Evolutionary conservation across 2,797 vertebrate species (phyloP), one percentile per base, ranked within the genome.

Genomic region (Acanthiza pusilla): DNA sequence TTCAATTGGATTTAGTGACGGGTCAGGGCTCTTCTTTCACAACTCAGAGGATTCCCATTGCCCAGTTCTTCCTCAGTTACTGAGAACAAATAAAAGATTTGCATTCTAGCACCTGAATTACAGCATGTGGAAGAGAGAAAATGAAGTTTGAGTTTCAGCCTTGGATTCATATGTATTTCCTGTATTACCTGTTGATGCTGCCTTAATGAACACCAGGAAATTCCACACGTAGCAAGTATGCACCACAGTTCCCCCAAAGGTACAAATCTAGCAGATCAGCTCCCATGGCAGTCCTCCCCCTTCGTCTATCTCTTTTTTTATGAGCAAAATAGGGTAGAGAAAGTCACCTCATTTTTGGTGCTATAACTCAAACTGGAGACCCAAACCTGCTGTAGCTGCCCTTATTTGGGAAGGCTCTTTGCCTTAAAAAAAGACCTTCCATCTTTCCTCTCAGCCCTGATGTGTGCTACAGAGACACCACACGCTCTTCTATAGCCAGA

Each of bases 21-120:
- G 65, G 72, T 88, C 82, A 91, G 57, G 72, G 75, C 68, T 67
- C 73, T 63, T 85, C 74, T 67, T 85, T 79, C 40, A 83, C 42
- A 85, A 8, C 34, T 72, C 78, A 20, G 68, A 80, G 70, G 57
- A 54, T 47, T 80, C 38, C 54, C 27, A 54, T 9, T 16, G 6
- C 73, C 43, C 48, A 18, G 20, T 29, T 86, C 61, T 42, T 76
- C 38, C 61, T 5, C 30, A 81, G 17, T 12, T 66, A 45, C 62
- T 42, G 76, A 81, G 50, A 86, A 91, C 47, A 89, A 87, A 50
- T 1, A 40, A 30, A 63, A 60, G 25, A 55, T 65, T 50, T 88
- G 50, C 60, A 57, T 53, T 18, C 54, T 2, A 72, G 61, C n/a
- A 80, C n/a, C 61, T 57, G 79, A 83, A 86, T 67, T 29, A 63